phyloP scores from a whole-genome alignment of 53 echinoderm and acorn worm species.

The Antedon mediterranea region DNA sequence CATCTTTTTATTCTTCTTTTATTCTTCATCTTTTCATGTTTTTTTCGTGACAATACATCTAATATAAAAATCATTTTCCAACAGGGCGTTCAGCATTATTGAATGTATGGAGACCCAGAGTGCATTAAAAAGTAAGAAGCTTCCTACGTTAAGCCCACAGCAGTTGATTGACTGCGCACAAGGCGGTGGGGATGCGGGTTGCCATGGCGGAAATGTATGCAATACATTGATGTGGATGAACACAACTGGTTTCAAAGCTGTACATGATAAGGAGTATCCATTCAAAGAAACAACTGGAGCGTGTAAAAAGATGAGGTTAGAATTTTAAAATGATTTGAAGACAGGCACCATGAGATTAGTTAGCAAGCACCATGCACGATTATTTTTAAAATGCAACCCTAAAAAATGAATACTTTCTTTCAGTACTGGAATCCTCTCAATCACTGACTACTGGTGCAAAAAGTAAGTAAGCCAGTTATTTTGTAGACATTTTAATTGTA shows the following conservation, averaged over 20 bases:
- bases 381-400: too few species aligned
- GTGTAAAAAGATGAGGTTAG: slow-evolving; percentile 22
- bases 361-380: too few species aligned
- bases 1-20: too few species aligned
- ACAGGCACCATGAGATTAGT: too few species aligned
- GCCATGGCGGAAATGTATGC: slow-evolving; percentile 50
- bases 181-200: slow-evolving; percentile 37
- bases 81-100: slow-evolving; percentile 83
- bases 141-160: slow-evolving; percentile 55
- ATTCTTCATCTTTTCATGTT: too few species aligned
- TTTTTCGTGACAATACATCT: too few species aligned
- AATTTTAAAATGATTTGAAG: too few species aligned
- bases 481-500: too few species aligned
- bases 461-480: not conserved
- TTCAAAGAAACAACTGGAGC: slow-evolving; percentile 32
- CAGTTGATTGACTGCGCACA: slow-evolving; percentile 64
- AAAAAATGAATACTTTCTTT: not conserved
- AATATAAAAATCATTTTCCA: not conserved
- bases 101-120: slow-evolving; percentile 70
- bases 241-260: slow-evolving; percentile 23
- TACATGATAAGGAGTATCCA: slow-evolving; percentile 47
- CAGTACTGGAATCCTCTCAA: not conserved
- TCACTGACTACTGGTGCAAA: not conserved
- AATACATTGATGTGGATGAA: slow-evolving; percentile 55
- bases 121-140: slow-evolving; percentile 37